Evolutionary conservation across 2,888 invertebrate genomes (phyloP), one percentile per base, ranked within the genome.

Genomic region (Ophion costatus): DNA sequence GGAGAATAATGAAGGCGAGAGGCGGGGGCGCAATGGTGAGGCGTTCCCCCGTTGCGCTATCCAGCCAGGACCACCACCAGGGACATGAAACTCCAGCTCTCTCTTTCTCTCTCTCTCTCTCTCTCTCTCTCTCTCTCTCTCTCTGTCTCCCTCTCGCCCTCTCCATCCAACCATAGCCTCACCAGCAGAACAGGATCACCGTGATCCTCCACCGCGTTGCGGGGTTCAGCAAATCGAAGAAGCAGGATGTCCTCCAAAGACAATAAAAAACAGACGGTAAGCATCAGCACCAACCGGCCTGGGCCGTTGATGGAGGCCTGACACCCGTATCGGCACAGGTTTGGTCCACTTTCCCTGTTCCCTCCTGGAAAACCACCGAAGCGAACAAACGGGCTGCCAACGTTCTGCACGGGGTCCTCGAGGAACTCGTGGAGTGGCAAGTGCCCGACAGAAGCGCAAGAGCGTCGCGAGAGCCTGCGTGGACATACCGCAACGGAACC

Each of bases 1-100:
- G 92, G 89, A 91, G 92, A 92, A 93, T 92, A 93, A 93, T 92
- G 93, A 93, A 92, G 93, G 93, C 89, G 90, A 89, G 88, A 89
- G 86, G 88, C 88, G 88, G 87, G 88, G 73, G 57, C 64, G 80
- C 80, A 63, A 70, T 56, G 75, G 73, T 69, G 73, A 64, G 73
- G 73, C 80, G 73, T 80, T 80, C 73, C 77, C 77, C 83, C 80
- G 80, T 83, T 77, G 76, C 80, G 83, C 64, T 71, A 80, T 14
- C 82, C n/a, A 56, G 29, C 64, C 77, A 67, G 64, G 74, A 78
- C 56, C 73, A 83, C 82, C 83, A 76, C 78, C 66, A 61, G 79
- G 82, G 79, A 79, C 84, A 82, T 79, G 70, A 71, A 82, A 87
- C 83, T 87, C 83, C 80, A 38, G 69, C 38, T 78, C 38, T 69